Evolutionary conservation across 2,888 invertebrate genomes (phyloP).

Genomic region (Drosophila atripex): DNA sequence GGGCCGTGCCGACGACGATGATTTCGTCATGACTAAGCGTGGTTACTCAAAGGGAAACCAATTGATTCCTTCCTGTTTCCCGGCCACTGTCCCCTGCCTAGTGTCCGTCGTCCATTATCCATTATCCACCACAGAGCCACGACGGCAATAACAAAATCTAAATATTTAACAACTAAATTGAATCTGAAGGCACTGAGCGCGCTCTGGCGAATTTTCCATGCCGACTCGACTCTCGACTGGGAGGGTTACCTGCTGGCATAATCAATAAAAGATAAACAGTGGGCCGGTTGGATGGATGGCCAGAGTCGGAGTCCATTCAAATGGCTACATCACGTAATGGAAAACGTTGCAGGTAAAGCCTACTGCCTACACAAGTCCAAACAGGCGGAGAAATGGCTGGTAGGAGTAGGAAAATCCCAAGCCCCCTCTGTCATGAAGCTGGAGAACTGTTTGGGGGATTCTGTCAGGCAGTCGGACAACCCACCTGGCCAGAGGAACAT

Average conservation of each 20-base stretch:
- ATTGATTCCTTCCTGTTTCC: conserved; percentile 75
- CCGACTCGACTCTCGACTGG: conserved; percentile 29
- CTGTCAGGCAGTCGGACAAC: conserved; percentile 46
- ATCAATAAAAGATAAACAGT: conserved; percentile 76
- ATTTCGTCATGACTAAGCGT: conserved; percentile 67
- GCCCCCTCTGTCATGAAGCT: conserved; percentile 34
- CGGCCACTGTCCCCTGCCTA: conserved; percentile 8
- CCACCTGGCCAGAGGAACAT: conserved; percentile 9
- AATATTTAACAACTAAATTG: conserved; percentile 79
- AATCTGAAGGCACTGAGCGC: conserved; percentile 68
- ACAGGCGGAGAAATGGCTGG: conserved; percentile 25
- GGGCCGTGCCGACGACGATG: conserved; percentile 57
- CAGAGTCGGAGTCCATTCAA: conserved; percentile 51
- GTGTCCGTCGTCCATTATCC: conserved; percentile 5
- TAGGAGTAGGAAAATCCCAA: conserved; percentile 9
- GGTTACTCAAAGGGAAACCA: conserved; percentile 68
- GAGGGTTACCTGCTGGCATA: conserved; percentile 59
- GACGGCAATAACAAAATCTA: conserved; percentile 64
- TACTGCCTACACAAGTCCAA: conserved; percentile 26
- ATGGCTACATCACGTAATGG: conserved; percentile 71
- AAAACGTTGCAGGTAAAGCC: conserved; percentile 59
- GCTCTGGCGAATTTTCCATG: conserved; percentile 72
- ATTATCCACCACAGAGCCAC: conserved; percentile 35
- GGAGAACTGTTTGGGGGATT: conserved; percentile 55
- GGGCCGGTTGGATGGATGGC: conserved; percentile 46